A percentile compares a stretch with the other conserved stretches of the same genome.
Evolutionary conservation across 2,888 invertebrate genomes (phyloP).

Genomic region (Eupithecia exiguata): DNA sequence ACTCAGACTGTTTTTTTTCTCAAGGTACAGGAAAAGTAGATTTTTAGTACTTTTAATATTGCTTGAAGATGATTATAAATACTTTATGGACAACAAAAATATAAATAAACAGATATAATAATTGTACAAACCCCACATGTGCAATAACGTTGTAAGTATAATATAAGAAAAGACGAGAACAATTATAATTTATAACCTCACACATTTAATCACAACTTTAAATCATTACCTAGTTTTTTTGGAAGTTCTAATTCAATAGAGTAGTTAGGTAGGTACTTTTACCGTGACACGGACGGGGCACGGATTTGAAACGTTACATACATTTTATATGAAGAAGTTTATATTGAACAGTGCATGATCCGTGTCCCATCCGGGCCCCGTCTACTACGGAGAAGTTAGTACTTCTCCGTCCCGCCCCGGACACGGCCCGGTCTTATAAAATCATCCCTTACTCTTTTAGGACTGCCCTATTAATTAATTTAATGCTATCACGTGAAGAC

Average conservation of each 20-base stretch:
- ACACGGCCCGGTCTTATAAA: no score
- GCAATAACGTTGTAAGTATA: neutral
- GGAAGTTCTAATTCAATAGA: neutral
- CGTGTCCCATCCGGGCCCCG: no score
- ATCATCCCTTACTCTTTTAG: neutral
- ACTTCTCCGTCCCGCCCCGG: no score
- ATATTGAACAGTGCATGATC: no score
- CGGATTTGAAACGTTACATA: no score
- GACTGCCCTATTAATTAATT: neutral
- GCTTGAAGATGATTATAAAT: neutral
- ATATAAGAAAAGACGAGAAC: neutral
- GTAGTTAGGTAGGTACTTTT: neutral
- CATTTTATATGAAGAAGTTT: no score
- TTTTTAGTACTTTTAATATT: neutral
- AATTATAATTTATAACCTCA: neutral
- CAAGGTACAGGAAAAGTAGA: neutral
- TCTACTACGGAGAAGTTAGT: no score
- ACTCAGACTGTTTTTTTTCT: constrained; percentile 3
- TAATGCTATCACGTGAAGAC: neutral
- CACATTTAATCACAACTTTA: neutral
- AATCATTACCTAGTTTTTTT: neutral
- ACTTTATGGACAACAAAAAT: neutral
- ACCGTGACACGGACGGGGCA: no score
- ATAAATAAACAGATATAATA: neutral
- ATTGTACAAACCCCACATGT: neutral